Evolutionary conservation across 2,888 invertebrate species (phyloP), one percentile per base, ranked within the genome.

Genomic region (Strigamia crassipes): DNA sequence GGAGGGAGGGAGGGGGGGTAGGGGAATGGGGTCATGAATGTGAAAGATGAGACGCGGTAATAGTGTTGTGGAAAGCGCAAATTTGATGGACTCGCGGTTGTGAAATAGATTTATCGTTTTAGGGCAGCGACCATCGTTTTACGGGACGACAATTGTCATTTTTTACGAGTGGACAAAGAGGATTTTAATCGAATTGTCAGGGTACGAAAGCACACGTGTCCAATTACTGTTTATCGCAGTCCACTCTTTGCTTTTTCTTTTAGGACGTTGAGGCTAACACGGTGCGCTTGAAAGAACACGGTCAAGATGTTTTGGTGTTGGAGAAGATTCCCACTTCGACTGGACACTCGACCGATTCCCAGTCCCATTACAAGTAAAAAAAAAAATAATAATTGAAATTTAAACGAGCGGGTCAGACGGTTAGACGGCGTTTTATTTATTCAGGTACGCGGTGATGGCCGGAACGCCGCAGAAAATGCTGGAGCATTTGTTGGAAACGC

Each of bases 231-330:
- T 61, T 46, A 46, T 46, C 46, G 38, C n/a, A 46, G 5, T 61
- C 18, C 51, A 51, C 15, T 0, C 38, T 38, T 38, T 38, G 38
- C 4, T 38, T 18, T 81, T 77, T 27, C 5, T 84, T 87, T 4
- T 86, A 89, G 86, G 94, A 95, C 89, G 94, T 94, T 51, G 95
- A 95, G 88, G 94, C 94, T n/a, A 95, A 95, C 87, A 95, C 94
- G 51, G 93, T 95, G 78, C 89, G 94, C 79, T 89, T 95, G 85
- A 94, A 94, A 87, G 94, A 95, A 87, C 94, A 94, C 86, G 94
- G 94, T 66, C 92, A 93, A 86, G 94, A 94, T 89, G 94, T 95
- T 61, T 89, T 95, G 85, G 92, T 95, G 61, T 89, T 95, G 85
- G 94, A 95, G 88, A 93, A 89, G 85, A 89, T 89, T 82, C 88